Evolutionary conservation across 2,888 invertebrate species (phyloP).

Genomic region (Acrocyrtus sp.): DNA sequence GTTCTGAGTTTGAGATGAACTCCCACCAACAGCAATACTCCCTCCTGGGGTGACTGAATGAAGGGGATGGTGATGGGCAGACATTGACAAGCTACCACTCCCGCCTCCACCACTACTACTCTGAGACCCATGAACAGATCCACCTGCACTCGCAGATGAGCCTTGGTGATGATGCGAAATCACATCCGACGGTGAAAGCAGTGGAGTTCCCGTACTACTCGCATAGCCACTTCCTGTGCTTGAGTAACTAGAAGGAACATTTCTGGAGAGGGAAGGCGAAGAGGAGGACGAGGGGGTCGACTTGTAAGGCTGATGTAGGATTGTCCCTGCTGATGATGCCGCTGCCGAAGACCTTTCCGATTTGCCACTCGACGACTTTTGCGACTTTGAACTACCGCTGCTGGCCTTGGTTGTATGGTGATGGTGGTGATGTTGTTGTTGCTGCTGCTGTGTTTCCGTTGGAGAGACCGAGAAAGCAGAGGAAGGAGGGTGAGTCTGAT

Average conservation of each 20-base stretch:
- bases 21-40: conserved; percentile 31
- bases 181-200: conserved; percentile 37
- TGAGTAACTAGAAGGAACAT: conserved; percentile 25
- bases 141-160: conserved; percentile 12
- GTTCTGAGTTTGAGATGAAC: conserved; percentile 31
- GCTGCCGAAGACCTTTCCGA: conserved; percentile 19
- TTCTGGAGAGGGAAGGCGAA: conserved; percentile 37
- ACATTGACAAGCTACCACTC: conserved; percentile 27
- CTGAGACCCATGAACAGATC: background rate
- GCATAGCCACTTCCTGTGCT: conserved; percentile 44
- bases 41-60: conserved; percentile 39
- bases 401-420: conserved; percentile 14
- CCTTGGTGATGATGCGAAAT: conserved; percentile 12
- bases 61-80: conserved; percentile 34
- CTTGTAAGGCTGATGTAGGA: conserved; percentile 63
- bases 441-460: conserved; percentile 32
- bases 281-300: conserved; percentile 45
- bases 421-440: no score
- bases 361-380: conserved; percentile 28
- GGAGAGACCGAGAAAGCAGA: conserved; percentile 36
- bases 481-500: conserved; percentile 62
- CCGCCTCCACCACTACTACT: conserved; percentile 5
- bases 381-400: conserved; percentile 23
- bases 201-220: conserved; percentile 37
- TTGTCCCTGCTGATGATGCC: conserved; percentile 39